Evolutionary conservation across 2,113 vertebrate species (phyloP), one percentile per base, ranked within the genome.

Genomic region (Sinosuthora webbiana): DNA sequence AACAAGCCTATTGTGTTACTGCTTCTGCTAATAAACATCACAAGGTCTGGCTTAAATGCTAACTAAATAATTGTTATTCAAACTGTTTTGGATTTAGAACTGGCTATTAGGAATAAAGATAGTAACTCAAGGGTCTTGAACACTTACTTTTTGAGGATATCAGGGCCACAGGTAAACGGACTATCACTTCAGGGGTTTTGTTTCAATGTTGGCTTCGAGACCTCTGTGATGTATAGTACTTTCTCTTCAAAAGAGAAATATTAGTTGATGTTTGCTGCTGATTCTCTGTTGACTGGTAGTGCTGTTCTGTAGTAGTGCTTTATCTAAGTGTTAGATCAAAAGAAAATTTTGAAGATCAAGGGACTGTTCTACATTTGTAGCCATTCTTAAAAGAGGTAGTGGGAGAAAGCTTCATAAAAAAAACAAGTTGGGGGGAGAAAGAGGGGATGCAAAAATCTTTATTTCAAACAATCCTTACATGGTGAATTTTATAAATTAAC

Each of bases 231-330:
- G 96, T 67, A 70, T 93, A 95, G 86, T 83, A 94, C 64, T 95
- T 41, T 94, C 93, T 97, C 94, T 96, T 97, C 93, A 87, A 97
- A 97, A 97, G 93, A 89, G 69, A 89, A 86, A 95, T 95, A 96
- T 97, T 97, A 98, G 94, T 87, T 97, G 97, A 93, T 96, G 96
- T 92, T 97, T 96, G 80, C 90, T 78, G 57, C 86, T 81, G 94
- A 93, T 95, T 95, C 77, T 69, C 75, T 83, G 83, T 92, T 97
- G 90, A 93, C 91, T 94, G 74, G 60, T 81, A 90, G 30, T 91
- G 44, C 47, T 87, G 15, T 87, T 95, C 77, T 70, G 44, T 81
- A 95, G 88, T 44, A 90, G 83, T 87, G 63, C 93, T 95, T 97
- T 96, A 90, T 96, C 65, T 91, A 98, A 96, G 76, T 87, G 91